Percentiles rank a stretch among this genome's conserved stretches.
These are phyloP conservation scores for Sebastes itinus DNA, from an alignment of 2,797 vertebrate genomes.

Conservation along the genomic window DNA sequence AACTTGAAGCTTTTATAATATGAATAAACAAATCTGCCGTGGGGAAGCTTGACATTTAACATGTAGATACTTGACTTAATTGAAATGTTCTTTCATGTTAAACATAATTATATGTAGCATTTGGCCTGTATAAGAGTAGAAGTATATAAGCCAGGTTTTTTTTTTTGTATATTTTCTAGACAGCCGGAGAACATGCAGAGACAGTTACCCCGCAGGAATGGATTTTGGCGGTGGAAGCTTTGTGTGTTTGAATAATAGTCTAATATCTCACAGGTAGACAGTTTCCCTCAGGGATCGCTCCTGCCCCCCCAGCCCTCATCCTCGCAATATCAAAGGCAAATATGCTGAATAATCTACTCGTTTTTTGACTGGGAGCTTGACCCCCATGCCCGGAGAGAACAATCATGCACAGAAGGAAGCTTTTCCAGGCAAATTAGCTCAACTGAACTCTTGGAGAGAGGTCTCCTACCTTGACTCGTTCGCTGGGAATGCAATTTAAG, in stretches of 20 bases:
- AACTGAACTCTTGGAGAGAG: constrained; percentile 12
- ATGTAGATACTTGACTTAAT: background rate
- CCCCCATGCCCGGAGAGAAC: constrained; percentile 20
- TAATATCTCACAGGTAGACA: constrained; percentile 52
- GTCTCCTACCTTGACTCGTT: background rate
- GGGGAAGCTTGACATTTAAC: background rate
- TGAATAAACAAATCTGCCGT: constrained; percentile 1
- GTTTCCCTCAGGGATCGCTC: constrained; percentile 38
- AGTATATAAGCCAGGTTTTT: background rate
- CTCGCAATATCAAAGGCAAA: constrained; percentile 52
- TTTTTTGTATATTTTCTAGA: background rate
- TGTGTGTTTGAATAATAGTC: constrained; percentile 53
- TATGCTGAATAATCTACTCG: constrained; percentile 46
- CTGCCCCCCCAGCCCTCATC: constrained; percentile 6
- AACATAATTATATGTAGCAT: background rate
- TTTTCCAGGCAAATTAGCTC: constrained; percentile 48
- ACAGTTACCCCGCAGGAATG: constrained; percentile 18
- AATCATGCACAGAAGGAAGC: constrained; percentile 10
- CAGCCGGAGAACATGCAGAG: constrained; percentile 28
- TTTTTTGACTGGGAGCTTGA: constrained; percentile 38
- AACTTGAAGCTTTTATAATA: background rate
- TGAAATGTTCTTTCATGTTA: background rate
- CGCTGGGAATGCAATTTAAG: background rate
- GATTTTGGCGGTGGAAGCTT: constrained; percentile 14
- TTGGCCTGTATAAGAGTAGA: background rate